Evolutionary conservation across 2,113 vertebrate species (phyloP).

Genomic region (Odocoileus hemionus): DNA sequence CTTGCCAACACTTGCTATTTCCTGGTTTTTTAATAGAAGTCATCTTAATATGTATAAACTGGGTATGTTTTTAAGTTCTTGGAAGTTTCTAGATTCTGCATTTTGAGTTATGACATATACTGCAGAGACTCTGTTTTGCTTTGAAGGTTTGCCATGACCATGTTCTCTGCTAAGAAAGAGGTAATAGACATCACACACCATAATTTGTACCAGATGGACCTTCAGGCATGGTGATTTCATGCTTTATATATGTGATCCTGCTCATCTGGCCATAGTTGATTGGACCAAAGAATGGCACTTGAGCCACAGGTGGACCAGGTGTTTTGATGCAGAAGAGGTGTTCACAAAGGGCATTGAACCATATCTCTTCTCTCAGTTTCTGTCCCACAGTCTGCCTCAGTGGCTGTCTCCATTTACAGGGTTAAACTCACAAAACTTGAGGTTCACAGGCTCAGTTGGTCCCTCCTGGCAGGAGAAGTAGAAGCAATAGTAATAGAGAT

Average conservation of each 20-base stretch:
- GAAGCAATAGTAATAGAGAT: background rate
- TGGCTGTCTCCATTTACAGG: background rate
- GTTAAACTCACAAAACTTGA: background rate
- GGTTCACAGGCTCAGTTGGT: background rate
- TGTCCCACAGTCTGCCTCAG: background rate
- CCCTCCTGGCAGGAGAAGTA: background rate
- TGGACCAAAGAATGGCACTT: background rate
- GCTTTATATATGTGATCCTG: background rate
- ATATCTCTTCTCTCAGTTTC: background rate
- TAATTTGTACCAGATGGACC: background rate
- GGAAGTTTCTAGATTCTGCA: background rate
- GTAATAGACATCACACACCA: background rate
- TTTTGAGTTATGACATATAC: background rate
- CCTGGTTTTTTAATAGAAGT: background rate
- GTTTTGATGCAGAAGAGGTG: background rate
- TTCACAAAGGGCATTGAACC: background rate
- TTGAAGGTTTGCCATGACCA: background rate
- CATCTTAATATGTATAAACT: background rate
- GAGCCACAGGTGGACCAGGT: background rate
- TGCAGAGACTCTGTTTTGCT: background rate
- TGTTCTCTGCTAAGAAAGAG: background rate
- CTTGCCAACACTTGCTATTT: background rate
- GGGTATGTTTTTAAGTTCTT: background rate
- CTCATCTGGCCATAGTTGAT: background rate
- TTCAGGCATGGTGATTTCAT: background rate